These are phyloP conservation scores for Megalonaias nervosa DNA, from an alignment of 1,140 invertebrate genomes.

Conservation along the genomic window DNA sequence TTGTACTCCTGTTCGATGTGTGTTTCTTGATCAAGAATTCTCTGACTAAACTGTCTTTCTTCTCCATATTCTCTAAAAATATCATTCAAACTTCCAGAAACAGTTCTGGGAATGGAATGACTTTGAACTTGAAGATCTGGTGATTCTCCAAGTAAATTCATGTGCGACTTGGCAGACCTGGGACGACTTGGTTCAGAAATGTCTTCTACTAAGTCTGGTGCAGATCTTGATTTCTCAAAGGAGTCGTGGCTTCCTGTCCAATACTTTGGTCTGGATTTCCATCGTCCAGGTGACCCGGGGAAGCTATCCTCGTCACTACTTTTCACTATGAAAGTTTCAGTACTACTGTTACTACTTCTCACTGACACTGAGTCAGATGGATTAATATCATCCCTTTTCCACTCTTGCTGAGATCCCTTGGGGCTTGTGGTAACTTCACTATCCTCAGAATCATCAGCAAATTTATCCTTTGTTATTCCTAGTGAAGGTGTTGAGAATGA, in stretches of 20 bases:
- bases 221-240: constrained; percentile 43
- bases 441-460: too few species aligned
- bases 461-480: too few species aligned
- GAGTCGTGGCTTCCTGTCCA: background rate
- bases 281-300: background rate
- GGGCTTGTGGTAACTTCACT: too few species aligned
- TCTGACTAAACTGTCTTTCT: constrained; percentile 23
- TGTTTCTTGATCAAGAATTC: background rate
- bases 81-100: constrained; percentile 49
- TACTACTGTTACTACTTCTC: constrained; percentile 48
- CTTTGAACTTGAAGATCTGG: background rate
- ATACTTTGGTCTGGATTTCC: background rate
- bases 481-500: too few species aligned
- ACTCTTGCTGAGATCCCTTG: too few species aligned
- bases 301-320: constrained; percentile 52
- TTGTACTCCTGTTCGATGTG: background rate
- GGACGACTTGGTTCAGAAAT: constrained; percentile 34
- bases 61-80: constrained; percentile 42
- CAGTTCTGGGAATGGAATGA: constrained; percentile 28
- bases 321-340: constrained; percentile 64
- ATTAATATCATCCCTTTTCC: too few species aligned
- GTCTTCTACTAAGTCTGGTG: constrained; percentile 43
- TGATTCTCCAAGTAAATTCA: constrained; percentile 14
- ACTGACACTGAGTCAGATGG: too few species aligned
- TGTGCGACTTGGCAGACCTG: constrained; percentile 52